Evolutionary conservation across 2,797 vertebrate species (phyloP).

Genomic region (Moxostoma hubbsi): DNA sequence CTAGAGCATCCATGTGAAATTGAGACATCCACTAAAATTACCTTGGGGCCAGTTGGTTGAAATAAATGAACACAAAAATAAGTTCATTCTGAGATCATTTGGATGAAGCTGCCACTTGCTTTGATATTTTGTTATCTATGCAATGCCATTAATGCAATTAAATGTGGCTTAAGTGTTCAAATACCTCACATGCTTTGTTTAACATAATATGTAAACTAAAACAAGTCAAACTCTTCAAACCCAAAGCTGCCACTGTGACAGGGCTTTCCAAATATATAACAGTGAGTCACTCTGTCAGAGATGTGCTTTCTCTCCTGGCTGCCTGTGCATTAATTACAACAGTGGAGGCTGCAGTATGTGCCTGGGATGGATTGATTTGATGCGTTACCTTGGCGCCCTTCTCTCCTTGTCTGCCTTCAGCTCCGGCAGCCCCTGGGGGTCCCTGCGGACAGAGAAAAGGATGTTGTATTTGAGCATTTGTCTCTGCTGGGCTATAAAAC

Average conservation of each 20-base stretch:
- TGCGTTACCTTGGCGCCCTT: slow-evolving; percentile 95
- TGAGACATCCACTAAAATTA: too few species aligned
- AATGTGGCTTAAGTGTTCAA: neutral
- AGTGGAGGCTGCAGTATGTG: neutral
- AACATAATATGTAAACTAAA: neutral
- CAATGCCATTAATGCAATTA: too few species aligned
- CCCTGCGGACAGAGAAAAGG: slow-evolving; percentile 79
- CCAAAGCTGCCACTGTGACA: slow-evolving; percentile 10
- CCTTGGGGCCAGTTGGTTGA: too few species aligned
- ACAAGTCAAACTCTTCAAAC: slow-evolving; percentile 10
- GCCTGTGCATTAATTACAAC: slow-evolving; percentile 37
- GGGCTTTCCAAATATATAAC: slow-evolving; percentile 8
- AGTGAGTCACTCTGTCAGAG: slow-evolving; percentile 25
- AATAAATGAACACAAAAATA: too few species aligned
- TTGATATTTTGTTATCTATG: too few species aligned
- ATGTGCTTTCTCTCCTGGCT: slow-evolving; percentile 10
- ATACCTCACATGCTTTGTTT: neutral
- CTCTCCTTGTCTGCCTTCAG: slow-evolving; percentile 97
- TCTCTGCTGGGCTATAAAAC: slow-evolving; percentile 29
- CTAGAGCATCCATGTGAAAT: too few species aligned
- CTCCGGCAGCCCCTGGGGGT: slow-evolving; percentile 86
- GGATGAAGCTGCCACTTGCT: too few species aligned
- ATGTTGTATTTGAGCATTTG: slow-evolving; percentile 9
- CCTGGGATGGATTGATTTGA: slow-evolving; percentile 38
- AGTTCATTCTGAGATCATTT: too few species aligned